Conservation (phyloP, 2,888 invertebrate species). For the Lycophotia porphyrea region DNA sequence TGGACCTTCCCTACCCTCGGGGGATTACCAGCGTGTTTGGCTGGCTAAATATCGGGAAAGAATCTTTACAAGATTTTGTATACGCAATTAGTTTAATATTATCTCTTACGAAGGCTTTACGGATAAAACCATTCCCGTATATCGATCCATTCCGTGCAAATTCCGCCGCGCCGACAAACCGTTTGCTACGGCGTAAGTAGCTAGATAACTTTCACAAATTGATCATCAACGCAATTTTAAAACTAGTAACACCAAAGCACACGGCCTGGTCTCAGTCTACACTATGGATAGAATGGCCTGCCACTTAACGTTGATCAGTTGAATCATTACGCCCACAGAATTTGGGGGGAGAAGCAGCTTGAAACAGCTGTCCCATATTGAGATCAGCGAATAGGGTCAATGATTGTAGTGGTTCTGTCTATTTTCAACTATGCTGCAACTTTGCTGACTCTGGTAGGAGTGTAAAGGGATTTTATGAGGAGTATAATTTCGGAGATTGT, state of each 20-base stretch:
- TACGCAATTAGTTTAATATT: neutral
- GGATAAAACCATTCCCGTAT: neutral
- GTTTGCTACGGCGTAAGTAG: slow-evolving; percentile 2
- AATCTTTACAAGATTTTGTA: neutral
- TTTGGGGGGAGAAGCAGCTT: slow-evolving; percentile 9
- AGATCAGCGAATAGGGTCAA: neutral
- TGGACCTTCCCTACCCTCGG: no score
- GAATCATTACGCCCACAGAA: slow-evolving; percentile 7
- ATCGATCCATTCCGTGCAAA: neutral
- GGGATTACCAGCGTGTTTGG: neutral
- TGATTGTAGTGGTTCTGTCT: neutral
- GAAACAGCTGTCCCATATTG: slow-evolving; percentile 11
- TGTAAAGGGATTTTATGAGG: neutral
- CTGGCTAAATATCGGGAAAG: neutral
- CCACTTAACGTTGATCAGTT: neutral
- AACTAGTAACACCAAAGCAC: neutral
- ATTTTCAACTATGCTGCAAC: neutral
- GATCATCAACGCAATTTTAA: slow-evolving; percentile 23
- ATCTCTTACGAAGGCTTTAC: neutral
- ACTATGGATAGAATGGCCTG: no score
- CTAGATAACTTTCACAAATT: slow-evolving; percentile 26
- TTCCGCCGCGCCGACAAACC: neutral
- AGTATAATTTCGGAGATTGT: neutral
- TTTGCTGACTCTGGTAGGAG: no score
- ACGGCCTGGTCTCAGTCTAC: neutral